A percentile compares a stretch with the other conserved stretches of the same genome.
Evolutionary conservation across 2,888 invertebrate species (phyloP).

Genomic region (Euplexia lucipara): DNA sequence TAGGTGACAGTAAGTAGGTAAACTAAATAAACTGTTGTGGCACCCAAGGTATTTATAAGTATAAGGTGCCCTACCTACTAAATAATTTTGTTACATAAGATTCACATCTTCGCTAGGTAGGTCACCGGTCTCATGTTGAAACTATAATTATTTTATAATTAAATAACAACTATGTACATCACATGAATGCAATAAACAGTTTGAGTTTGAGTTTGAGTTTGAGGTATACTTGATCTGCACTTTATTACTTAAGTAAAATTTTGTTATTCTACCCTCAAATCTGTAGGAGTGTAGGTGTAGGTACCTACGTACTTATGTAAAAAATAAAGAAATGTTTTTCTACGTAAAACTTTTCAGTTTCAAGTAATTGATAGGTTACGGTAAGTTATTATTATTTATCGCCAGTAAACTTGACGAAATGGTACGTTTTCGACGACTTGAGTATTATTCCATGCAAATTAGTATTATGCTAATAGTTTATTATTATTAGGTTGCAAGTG

Average conservation of each 20-base stretch:
- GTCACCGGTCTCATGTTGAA: too few relatives aligned
- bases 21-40: constrained; percentile 35
- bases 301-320: neutral
- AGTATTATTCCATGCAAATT: constrained; percentile 50
- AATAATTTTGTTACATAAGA: constrained; percentile 21
- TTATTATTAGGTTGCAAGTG: constrained; percentile 43
- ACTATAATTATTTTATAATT: too few relatives aligned
- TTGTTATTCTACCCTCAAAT: neutral
- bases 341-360: constrained; percentile 29
- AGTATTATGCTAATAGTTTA: constrained; percentile 46
- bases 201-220: too few relatives aligned
- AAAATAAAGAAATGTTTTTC: constrained; percentile 13
- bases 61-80: constrained; percentile 39
- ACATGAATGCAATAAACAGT: too few relatives aligned
- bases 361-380: constrained; percentile 8
- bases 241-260: neutral
- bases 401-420: constrained; percentile 33
- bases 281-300: neutral
- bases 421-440: constrained; percentile 34
- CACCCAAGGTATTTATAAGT: constrained; percentile 31
- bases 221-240: neutral
- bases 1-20: constrained; percentile 58
- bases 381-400: constrained; percentile 34
- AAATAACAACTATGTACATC: too few relatives aligned
- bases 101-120: constrained; percentile 6